phyloP scores from a whole-genome alignment of 2,888 invertebrate species.

The Eupithecia subfuscata region DNA sequence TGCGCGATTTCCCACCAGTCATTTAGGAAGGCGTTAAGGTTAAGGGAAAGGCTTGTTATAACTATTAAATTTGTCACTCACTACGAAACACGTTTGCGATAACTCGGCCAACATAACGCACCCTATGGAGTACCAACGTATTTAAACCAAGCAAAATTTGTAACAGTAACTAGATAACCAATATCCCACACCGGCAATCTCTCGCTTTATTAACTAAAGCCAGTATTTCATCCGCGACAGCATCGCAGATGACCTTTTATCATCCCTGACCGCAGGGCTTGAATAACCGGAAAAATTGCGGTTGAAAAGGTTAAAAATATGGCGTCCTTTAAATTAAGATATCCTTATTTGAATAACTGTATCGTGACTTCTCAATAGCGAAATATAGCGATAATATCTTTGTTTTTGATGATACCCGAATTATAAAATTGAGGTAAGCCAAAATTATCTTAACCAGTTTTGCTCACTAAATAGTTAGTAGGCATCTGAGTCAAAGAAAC shows the following conservation, averaged over 20 bases:
- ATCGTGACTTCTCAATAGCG: neutral
- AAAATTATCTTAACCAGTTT: too few relatives aligned
- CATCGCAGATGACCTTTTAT: slow-evolving; percentile 7
- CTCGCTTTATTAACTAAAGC: slow-evolving; percentile 3
- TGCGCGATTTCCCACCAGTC: too few relatives aligned
- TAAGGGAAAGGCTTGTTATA: too few relatives aligned
- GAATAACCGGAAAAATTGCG: neutral
- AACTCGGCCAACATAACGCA: neutral
- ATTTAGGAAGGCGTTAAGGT: too few relatives aligned
- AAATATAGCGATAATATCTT: too few relatives aligned
- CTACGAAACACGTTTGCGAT: too few relatives aligned
- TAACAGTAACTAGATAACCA: neutral
- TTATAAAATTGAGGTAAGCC: too few relatives aligned
- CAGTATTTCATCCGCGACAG: neutral
- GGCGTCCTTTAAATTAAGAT: neutral
- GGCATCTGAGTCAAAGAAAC: neutral
- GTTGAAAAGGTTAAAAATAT: neutral
- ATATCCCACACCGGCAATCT: neutral
- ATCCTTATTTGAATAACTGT: neutral
- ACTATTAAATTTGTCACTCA: too few relatives aligned
- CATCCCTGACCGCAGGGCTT: neutral
- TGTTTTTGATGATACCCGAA: too few relatives aligned
- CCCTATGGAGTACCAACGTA: neutral
- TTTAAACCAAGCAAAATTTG: neutral
- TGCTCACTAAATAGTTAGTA: neutral